Conservation (phyloP, 1,140 invertebrate genomes). For the Micrasema minimum region DNA sequence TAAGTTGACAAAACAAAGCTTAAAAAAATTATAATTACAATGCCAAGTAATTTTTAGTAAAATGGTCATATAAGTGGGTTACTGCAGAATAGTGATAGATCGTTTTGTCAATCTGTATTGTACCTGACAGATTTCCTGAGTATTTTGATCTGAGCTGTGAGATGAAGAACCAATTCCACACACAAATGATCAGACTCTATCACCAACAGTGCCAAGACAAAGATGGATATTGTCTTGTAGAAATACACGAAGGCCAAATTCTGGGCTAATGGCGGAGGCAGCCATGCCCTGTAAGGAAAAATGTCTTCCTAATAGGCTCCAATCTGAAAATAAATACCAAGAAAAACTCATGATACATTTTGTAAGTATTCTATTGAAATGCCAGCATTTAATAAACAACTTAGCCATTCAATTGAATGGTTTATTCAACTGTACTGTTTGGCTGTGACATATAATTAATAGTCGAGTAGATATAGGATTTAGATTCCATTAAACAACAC, state of each 20-base stretch:
- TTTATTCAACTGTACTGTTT: background rate
- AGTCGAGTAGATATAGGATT: too few relatives aligned
- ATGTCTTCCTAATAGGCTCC: constrained; percentile 9
- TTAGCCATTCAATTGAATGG: background rate
- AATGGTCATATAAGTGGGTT: too few relatives aligned
- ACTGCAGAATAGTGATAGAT: too few relatives aligned
- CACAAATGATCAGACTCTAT: constrained; percentile 12
- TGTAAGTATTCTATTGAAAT: background rate
- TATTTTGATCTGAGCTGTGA: constrained; percentile 25
- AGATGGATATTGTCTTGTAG: constrained; percentile 26
- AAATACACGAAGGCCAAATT: background rate
- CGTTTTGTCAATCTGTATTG: too few relatives aligned
- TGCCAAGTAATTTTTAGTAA: too few relatives aligned
- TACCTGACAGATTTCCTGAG: constrained; percentile 24
- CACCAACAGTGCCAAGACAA: background rate
- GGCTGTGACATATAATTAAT: too few relatives aligned
- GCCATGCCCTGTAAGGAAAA: constrained; percentile 22
- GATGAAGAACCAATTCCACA: constrained; percentile 14
- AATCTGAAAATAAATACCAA: constrained; percentile 6
- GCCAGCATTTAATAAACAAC: background rate
- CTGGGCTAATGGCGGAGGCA: background rate
- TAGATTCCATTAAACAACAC: too few relatives aligned
- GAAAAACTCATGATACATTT: too few relatives aligned
- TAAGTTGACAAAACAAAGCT: too few relatives aligned
- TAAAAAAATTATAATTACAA: too few relatives aligned